Evolutionary conservation across 2,113 vertebrate genomes (phyloP), one percentile per base, ranked within the genome.

Genomic region (Diadophis punctatus): DNA sequence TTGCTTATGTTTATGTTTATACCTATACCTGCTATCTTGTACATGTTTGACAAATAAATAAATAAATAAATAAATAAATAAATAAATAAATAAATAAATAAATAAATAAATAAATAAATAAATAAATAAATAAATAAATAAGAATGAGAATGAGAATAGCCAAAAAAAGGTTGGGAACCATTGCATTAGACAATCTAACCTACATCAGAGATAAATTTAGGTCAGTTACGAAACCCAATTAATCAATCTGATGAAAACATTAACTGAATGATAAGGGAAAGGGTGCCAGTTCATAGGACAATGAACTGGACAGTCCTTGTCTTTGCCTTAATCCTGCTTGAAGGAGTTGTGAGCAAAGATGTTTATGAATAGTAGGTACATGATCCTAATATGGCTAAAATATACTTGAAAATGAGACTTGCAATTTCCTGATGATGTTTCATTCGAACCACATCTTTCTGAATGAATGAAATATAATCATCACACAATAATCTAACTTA

Each of bases 401-500:
- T 22, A 27, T 16, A 46, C 39, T 85, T 46, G 34, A 14, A 52
- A 55, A 27, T 80, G 39, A 85, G 34, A 46, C 10, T 91, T 43
- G 93, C 49, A 89, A 1, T 93, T 92, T 43, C 34, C 51, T 92
- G 74, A 20, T 84, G 51, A 3, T 80, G 14, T 89, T 34, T 68
- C 87, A 56, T 84, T 48, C 7, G 88, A 30, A 23, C 43, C 84
- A 58, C 25, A n/a, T 22, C 85, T 56, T 89, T 43, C 87, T 91
- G 56, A 63, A 68, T 34, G 60, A 8, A 0, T 4, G 68, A 95
- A 91, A 88, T 86, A 49, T 22, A 89, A 94, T 1, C 27, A 92
- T 27, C 63, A 46, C 20, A 80, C 56, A 91, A 91, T 91, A 93
- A 91, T 85, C 85, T 93, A 88, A 55, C 90, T 63, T 51, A 91